These are phyloP conservation scores for Trinorchestia longiramus DNA, from an alignment of 1,140 invertebrate species.

Conservation along the genomic window DNA sequence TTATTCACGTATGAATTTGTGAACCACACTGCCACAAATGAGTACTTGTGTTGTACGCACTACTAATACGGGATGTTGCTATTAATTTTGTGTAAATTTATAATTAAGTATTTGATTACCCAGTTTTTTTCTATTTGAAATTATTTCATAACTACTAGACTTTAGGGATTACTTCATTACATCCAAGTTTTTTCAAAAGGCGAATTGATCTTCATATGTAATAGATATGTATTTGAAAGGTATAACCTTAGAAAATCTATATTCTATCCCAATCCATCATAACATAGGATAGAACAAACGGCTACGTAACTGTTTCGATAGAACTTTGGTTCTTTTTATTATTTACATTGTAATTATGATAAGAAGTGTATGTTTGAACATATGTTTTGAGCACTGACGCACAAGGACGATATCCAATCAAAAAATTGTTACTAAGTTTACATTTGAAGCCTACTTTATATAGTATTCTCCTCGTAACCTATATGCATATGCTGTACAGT, in stretches of 20 bases:
- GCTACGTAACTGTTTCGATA: not conserved
- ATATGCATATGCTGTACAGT: slow-evolving; percentile 21
- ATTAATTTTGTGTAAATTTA: not conserved
- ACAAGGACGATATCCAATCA: slow-evolving; percentile 37
- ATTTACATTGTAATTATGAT: not conserved
- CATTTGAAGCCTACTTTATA: not conserved
- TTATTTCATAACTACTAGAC: not conserved
- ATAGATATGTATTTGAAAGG: not conserved
- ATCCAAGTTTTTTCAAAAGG: not conserved
- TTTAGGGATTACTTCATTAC: not conserved
- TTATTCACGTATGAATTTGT: not conserved
- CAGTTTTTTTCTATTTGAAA: not conserved
- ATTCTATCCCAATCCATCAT: not conserved
- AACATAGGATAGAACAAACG: not conserved
- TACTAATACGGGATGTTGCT: not conserved
- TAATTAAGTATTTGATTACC: not conserved
- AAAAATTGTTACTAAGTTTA: slow-evolving; percentile 10
- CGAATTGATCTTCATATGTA: not conserved
- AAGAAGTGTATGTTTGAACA: slow-evolving; percentile 24
- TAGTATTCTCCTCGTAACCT: not conserved
- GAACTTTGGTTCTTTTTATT: not conserved
- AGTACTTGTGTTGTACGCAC: not conserved
- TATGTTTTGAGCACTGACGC: not conserved
- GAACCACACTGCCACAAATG: not conserved
- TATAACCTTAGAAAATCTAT: not conserved